Evolutionary conservation across 53 echinoderm and acorn worm genomes (phyloP).

Genomic region (Mesocentrotus franciscanus): DNA sequence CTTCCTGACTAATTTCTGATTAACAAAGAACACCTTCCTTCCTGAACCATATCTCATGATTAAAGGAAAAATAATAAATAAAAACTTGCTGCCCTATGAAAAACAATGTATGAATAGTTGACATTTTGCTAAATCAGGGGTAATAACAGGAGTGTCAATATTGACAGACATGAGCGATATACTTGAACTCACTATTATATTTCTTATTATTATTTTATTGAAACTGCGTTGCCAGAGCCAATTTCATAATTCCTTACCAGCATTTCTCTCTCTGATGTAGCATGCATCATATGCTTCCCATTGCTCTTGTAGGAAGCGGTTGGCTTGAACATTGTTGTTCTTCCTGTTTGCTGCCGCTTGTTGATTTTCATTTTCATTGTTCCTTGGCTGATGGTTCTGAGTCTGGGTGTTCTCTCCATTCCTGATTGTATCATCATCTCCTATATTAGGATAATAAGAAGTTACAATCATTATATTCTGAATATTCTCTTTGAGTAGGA

Average conservation of each 20-base stretch:
- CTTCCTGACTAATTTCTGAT: not conserved
- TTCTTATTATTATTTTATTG: not conserved
- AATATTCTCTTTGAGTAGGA: not conserved
- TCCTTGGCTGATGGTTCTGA: conserved; percentile 78
- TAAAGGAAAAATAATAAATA: too few species aligned
- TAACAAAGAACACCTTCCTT: not conserved
- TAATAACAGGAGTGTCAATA: too few species aligned
- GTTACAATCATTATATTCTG: not conserved
- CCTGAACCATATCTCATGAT: not conserved
- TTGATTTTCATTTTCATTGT: conserved; percentile 79
- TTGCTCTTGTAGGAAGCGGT: conserved; percentile 90
- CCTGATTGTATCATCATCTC: conserved; percentile 80
- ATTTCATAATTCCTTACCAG: conserved; percentile 65
- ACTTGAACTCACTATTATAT: not conserved
- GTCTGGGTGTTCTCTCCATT: conserved; percentile 85
- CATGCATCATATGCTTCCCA: conserved; percentile 95
- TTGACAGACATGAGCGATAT: too few species aligned
- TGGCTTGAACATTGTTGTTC: conserved; percentile 68
- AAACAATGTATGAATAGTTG: too few species aligned
- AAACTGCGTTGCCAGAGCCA: too few species aligned
- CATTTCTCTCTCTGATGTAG: conserved; percentile 89
- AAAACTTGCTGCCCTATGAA: too few species aligned
- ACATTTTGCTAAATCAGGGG: too few species aligned
- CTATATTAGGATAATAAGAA: conserved; percentile 17
- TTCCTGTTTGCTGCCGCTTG: conserved; percentile 76